A percentile compares a stretch with the other conserved stretches of the same genome.
Conservation (phyloP, 1,140 invertebrate genomes). For the Diorhabda sublineata region DNA sequence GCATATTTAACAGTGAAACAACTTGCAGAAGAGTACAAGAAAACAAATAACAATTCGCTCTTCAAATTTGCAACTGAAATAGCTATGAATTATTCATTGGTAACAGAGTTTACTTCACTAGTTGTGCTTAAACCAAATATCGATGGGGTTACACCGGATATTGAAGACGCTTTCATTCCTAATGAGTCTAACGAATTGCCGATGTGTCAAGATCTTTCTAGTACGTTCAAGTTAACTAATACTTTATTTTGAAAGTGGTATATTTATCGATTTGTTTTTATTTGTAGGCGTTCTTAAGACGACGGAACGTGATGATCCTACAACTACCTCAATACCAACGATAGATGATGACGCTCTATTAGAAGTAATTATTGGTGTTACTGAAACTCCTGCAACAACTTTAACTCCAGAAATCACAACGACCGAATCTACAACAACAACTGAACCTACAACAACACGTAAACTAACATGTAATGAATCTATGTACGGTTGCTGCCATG, state of each 20-base stretch:
- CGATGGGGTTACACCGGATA: not conserved
- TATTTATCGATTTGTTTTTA: too few relatives aligned
- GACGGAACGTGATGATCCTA: too few relatives aligned
- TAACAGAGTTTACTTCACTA: slow-evolving; percentile 2
- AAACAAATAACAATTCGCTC: not conserved
- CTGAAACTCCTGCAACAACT: not conserved
- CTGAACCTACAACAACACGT: not conserved
- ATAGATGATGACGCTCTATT: not conserved
- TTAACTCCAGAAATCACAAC: not conserved
- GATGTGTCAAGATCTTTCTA: not conserved
- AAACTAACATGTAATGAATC: not conserved
- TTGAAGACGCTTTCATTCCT: slow-evolving; percentile 1
- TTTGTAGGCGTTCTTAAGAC: too few relatives aligned
- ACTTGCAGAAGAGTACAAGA: slow-evolving; percentile 8
- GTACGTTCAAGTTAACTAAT: not conserved
- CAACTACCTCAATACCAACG: too few relatives aligned
- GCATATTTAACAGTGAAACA: slow-evolving; percentile 63
- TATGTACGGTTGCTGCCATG: slow-evolving; percentile 3
- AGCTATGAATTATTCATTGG: slow-evolving; percentile 6
- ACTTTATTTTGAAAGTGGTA: too few relatives aligned
- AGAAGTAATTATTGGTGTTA: not conserved
- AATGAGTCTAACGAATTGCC: not conserved
- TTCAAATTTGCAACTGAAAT: not conserved
- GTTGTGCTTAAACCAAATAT: slow-evolving; percentile 2
- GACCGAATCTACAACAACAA: not conserved